A percentile compares a stretch with the other conserved stretches of the same genome.
phyloP scores from a whole-genome alignment of 2,888 invertebrate genomes.

The Caenorhabditis imperialis region DNA sequence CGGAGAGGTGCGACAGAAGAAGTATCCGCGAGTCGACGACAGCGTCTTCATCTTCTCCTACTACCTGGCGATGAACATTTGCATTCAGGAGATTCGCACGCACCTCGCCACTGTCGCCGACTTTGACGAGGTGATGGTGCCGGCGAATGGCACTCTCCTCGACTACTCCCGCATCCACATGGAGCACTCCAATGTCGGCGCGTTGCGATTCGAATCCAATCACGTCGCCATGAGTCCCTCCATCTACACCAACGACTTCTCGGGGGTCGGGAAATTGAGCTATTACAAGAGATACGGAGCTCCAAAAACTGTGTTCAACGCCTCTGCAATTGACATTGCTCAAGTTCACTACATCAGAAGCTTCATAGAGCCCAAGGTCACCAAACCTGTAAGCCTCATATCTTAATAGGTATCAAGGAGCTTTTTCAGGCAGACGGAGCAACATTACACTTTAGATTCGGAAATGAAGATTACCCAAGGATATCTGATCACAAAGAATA shows the following conservation, averaged over 20 bases:
- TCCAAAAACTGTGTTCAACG: no score
- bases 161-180: conserved; percentile 18
- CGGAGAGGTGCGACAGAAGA: conserved; percentile 4
- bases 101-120: conserved; percentile 54
- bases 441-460: conserved; percentile 11
- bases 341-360: conserved; percentile 25
- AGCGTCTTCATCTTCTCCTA: conserved; percentile 55
- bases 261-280: conserved; percentile 30
- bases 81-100: conserved; percentile 50
- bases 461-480: neutral
- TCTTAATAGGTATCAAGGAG: no score
- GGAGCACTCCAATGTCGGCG: conserved; percentile 15
- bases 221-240: conserved; percentile 19
- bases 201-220: conserved; percentile 16
- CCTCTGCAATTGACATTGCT: conserved; percentile 24
- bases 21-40: conserved; percentile 38
- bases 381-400: conserved; percentile 1
- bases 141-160: conserved; percentile 12
- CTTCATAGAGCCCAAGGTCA: conserved; percentile 19
- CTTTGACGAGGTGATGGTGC: conserved; percentile 60
- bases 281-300: no score
- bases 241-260: conserved; percentile 20
- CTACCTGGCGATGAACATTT: conserved; percentile 63
- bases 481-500: neutral
- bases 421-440: conserved; percentile 14